Evolutionary conservation across 2,113 vertebrate species (phyloP), one percentile per base, ranked within the genome.

Genomic region (Solea solea): DNA sequence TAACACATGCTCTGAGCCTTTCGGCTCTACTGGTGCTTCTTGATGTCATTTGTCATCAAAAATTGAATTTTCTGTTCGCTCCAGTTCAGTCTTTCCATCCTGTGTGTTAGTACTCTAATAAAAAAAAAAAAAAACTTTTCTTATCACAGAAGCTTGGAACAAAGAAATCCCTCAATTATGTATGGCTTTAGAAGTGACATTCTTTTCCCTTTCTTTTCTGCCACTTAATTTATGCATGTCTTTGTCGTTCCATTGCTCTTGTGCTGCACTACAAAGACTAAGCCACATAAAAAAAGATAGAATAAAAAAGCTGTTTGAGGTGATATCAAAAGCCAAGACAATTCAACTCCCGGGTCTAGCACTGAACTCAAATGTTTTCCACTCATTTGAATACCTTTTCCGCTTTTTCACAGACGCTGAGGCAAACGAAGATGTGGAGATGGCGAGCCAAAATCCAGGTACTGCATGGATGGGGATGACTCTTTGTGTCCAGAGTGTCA

Each of bases 181-280:
- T 79, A 88, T 91, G 81, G 81, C 81, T 89, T 90, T 87, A 85
- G 85, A 92, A 88, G 89, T 82, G 85, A 88, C 83, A 81, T 90
- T 87, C 81, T 89, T 80, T 86, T 83, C 50, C 65, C 49, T 70
- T 70, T 79, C 74, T 76, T 88, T 87, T 89, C 79, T 79, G 74
- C 78, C 80, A 71, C 74, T 86, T 88, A 91, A 89, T 91, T 91
- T 88, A 88, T 88, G 89, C 87, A 85, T 83, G 88, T 89, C 88
- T 94, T 92, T 92, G 86, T 89, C 89, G 90, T 90, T 92, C 86
- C 84, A 87, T 93, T 84, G 84, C 87, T 89, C 91, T 89, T 85
- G 71, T 79, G 82, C 79, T 76, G 84, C 77, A 72, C 84, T 67
- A 81, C 81, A 86, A 77, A 90, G 85, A 88, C 84, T 86, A 86